Conservation (phyloP, 2,888 invertebrate species). For the Sesamia inferens region DNA sequence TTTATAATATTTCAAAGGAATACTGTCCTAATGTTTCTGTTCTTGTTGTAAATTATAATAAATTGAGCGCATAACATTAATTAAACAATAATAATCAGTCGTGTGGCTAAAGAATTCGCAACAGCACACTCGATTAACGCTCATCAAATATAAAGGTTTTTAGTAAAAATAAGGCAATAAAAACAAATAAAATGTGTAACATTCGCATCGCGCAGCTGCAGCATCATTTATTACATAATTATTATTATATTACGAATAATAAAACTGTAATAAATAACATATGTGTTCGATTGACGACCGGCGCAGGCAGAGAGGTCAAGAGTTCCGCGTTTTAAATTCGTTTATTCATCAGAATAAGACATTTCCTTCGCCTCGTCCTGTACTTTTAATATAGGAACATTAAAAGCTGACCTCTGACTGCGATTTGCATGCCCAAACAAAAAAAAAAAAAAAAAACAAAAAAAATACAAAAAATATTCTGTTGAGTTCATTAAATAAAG, state of each 20-base stretch:
- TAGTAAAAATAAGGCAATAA: slow-evolving; percentile 38
- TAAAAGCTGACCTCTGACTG: slow-evolving; percentile 2
- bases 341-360: slow-evolving; percentile 3
- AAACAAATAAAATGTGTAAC: slow-evolving; percentile 47
- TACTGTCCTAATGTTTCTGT: neutral
- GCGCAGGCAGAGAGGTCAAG: slow-evolving; percentile 1
- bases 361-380: neutral
- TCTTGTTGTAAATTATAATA: slow-evolving; percentile 3
- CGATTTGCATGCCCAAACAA: slow-evolving; percentile 1
- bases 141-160: slow-evolving; percentile 28
- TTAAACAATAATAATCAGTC: slow-evolving; percentile 39
- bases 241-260: slow-evolving; percentile 25
- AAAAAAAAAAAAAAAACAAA: neutral
- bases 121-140: slow-evolving; percentile 36
- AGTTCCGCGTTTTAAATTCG: slow-evolving; percentile 11
- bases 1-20: neutral
- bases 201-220: slow-evolving; percentile 54
- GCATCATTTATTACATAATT: slow-evolving; percentile 39
- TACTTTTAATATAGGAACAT: neutral
- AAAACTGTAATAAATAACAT: slow-evolving; percentile 42
- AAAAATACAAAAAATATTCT: neutral
- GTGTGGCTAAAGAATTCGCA: slow-evolving; percentile 56
- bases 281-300: slow-evolving; percentile 4
- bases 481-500: neutral
- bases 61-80: slow-evolving; percentile 13